These are phyloP conservation scores for Galemys pyrenaicus DNA, from an alignment of 2,113 vertebrate genomes.

Conservation along the genomic window DNA sequence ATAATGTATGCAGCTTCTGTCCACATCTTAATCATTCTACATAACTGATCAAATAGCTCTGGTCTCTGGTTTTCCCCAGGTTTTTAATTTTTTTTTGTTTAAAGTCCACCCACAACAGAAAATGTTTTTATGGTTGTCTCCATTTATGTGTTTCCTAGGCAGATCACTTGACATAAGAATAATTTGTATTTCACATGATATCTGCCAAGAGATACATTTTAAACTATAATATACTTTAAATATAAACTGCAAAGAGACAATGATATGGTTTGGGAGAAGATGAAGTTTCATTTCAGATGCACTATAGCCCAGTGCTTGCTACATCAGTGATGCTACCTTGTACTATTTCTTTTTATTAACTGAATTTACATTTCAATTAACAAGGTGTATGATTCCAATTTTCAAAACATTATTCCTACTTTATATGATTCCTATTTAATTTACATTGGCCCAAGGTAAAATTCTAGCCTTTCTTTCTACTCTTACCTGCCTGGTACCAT, in stretches of 20 bases:
- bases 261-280: not conserved
- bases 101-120: conserved; percentile 7
- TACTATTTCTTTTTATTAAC: not conserved
- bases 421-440: not conserved
- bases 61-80: conserved; percentile 33
- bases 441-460: not conserved
- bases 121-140: not conserved
- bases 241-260: conserved; percentile 50
- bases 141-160: not conserved
- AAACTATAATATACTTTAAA: conserved; percentile 43
- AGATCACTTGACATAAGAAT: conserved; percentile 7
- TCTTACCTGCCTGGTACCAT: not conserved
- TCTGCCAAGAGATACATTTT: conserved; percentile 29
- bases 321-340: not conserved
- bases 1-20: conserved; percentile 51
- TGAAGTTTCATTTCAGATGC: not conserved
- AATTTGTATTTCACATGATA: not conserved
- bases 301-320: not conserved
- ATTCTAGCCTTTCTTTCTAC: not conserved
- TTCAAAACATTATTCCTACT: not conserved
- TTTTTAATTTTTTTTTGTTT: conserved; percentile 38
- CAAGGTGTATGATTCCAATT: not conserved
- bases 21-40: conserved; percentile 58
- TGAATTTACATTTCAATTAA: conserved; percentile 14
- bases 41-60: conserved; percentile 58